These are phyloP conservation scores for Agonopterix heracliana DNA, from an alignment of 2,888 invertebrate species.

Conservation along the genomic window DNA sequence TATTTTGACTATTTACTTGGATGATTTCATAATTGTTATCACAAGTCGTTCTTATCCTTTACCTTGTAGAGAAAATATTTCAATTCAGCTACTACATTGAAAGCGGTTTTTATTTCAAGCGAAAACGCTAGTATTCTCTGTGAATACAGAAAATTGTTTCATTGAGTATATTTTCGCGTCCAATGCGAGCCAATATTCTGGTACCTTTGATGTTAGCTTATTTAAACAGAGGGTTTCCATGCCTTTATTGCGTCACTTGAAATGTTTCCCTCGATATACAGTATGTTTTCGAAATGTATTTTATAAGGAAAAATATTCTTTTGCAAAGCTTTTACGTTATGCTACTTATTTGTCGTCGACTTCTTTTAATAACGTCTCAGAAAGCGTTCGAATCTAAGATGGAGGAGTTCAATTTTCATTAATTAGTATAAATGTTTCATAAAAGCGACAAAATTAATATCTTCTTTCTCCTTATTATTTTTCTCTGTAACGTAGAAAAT, in stretches of 20 bases:
- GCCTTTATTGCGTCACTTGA: slow-evolving; percentile 51
- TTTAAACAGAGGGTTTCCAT: slow-evolving; percentile 54
- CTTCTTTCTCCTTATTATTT: too few species aligned
- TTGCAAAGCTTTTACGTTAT: slow-evolving; percentile 12
- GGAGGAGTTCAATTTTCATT: slow-evolving; percentile 2
- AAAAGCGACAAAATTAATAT: too few species aligned
- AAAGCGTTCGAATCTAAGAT: not conserved
- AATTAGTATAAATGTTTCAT: slow-evolving; percentile 2
- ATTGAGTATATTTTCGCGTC: slow-evolving; percentile 27
- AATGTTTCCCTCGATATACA: slow-evolving; percentile 28
- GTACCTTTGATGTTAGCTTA: slow-evolving; percentile 61
- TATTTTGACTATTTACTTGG: too few species aligned
- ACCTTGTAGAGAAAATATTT: too few species aligned
- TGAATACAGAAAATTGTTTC: slow-evolving; percentile 31
- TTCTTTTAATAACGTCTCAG: slow-evolving; percentile 1
- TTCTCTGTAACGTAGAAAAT: not conserved
- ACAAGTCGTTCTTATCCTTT: too few species aligned
- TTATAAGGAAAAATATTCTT: slow-evolving; percentile 28
- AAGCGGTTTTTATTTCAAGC: not conserved
- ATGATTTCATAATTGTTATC: too few species aligned
- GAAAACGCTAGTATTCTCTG: slow-evolving; percentile 2
- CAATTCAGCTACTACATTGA: too few species aligned
- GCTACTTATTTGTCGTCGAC: slow-evolving; percentile 4
- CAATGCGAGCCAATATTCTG: slow-evolving; percentile 41
- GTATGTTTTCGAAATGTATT: slow-evolving; percentile 21